Evolutionary conservation across 2,113 vertebrate species (phyloP).

Genomic region (Scortum barcoo): DNA sequence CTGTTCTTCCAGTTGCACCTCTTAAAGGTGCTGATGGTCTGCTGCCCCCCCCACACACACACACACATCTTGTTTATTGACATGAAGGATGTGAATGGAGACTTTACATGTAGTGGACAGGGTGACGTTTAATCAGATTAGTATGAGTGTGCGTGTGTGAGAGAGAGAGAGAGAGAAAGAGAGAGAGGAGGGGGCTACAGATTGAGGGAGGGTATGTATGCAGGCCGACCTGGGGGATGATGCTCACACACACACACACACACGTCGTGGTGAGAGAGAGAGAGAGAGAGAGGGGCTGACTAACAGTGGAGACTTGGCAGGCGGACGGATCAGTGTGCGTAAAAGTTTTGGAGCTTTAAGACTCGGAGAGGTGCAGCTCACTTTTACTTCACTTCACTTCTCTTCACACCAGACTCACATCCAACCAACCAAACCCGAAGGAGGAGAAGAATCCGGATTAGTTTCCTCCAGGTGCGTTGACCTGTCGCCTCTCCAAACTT

Average conservation of each 20-base stretch:
- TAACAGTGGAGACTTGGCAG: conserved; percentile 14
- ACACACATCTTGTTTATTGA: conserved; percentile 35
- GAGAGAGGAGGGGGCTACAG: neutral
- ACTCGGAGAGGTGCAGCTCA: conserved; percentile 5
- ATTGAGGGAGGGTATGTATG: conserved; percentile 31
- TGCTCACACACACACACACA: conserved; percentile 50
- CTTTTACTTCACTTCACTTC: too few species aligned
- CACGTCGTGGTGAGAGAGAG: conserved; percentile 12
- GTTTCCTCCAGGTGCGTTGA: conserved; percentile 42
- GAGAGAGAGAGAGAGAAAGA: conserved; percentile 6
- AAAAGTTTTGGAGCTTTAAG: conserved; percentile 1
- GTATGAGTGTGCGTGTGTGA: conserved; percentile 41
- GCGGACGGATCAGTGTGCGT: conserved; percentile 12
- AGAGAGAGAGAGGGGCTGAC: conserved; percentile 24
- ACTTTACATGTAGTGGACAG: conserved; percentile 47
- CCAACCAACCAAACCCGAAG: conserved; percentile 7
- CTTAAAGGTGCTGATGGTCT: neutral
- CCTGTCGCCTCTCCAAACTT: conserved; percentile 33
- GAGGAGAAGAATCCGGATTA: too few species aligned
- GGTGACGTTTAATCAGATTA: conserved; percentile 78
- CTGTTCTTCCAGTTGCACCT: neutral
- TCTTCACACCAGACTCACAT: neutral
- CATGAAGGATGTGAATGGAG: conserved; percentile 32
- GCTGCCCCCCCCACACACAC: too few species aligned
- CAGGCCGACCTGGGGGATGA: conserved; percentile 66